phyloP scores from a whole-genome alignment of 2,888 invertebrate species.

The Eupeodes latifasciatus region DNA sequence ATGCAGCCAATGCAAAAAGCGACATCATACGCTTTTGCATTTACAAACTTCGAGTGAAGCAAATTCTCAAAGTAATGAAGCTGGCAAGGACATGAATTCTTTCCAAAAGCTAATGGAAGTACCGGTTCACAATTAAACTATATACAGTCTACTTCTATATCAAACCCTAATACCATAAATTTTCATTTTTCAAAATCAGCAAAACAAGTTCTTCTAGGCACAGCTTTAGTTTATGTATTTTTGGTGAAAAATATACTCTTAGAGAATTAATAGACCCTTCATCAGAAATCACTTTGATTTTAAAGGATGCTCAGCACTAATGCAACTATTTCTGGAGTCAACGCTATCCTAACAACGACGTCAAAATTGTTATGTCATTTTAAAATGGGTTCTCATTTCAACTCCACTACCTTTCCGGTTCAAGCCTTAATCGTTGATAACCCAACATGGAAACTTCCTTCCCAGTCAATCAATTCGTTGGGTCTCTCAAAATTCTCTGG shows the following conservation, averaged over 20 bases:
- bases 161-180: too few species aligned
- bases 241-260: too few species aligned
- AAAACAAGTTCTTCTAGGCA: too few species aligned
- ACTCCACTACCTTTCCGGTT: background rate
- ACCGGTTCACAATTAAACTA: background rate
- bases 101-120: background rate
- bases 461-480: background rate
- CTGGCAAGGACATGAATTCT: background rate
- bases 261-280: too few species aligned
- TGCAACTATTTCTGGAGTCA: slow-evolving; percentile 24
- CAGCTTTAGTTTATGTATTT: too few species aligned
- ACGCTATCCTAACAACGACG: background rate
- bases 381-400: background rate
- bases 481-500: slow-evolving; percentile 2
- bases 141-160: background rate
- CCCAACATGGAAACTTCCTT: slow-evolving; percentile 11
- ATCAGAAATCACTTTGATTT: too few species aligned
- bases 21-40: slow-evolving; percentile 21
- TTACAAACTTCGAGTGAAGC: background rate
- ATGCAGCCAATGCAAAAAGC: slow-evolving; percentile 25
- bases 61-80: too few species aligned
- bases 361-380: slow-evolving; percentile 16
- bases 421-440: slow-evolving; percentile 44
- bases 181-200: too few species aligned
- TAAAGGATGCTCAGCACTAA: background rate